phyloP scores from a whole-genome alignment of 35 echinoderm and acorn worm genomes.

The Antedon bifida region DNA sequence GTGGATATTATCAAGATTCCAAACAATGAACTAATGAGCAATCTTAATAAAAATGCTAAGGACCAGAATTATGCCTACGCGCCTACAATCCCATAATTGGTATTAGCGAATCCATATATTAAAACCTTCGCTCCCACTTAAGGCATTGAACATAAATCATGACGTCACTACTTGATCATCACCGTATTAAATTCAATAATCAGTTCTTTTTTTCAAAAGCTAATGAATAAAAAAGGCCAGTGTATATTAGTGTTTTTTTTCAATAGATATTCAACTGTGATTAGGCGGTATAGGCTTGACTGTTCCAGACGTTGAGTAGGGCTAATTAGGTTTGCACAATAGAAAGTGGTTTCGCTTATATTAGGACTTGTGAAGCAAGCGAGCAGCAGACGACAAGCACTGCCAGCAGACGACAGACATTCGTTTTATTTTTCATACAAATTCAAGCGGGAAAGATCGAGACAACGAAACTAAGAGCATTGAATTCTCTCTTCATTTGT shows the following conservation, averaged over 20 bases:
- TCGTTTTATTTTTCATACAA: not conserved
- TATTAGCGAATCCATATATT: not conserved
- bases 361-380: not conserved
- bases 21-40: not conserved
- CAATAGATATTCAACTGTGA: not conserved
- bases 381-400: not conserved
- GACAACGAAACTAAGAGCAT: not conserved
- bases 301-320: not conserved
- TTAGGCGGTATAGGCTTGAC: not conserved
- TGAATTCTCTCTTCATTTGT: not conserved
- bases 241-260: not conserved
- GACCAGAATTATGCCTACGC: not conserved
- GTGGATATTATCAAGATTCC: not conserved
- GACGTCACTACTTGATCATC: not conserved
- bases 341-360: not conserved
- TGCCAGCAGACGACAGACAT: not conserved
- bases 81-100: not conserved
- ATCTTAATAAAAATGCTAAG: not conserved
- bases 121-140: not conserved
- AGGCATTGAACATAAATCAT: not conserved
- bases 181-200: not conserved
- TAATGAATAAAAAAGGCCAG: not conserved
- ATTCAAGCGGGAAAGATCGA: not conserved
- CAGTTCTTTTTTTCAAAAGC: not conserved
- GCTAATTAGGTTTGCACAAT: not conserved